phyloP scores from a whole-genome alignment of 2,113 vertebrate genomes.

The Protomyctophum bolini region DNA sequence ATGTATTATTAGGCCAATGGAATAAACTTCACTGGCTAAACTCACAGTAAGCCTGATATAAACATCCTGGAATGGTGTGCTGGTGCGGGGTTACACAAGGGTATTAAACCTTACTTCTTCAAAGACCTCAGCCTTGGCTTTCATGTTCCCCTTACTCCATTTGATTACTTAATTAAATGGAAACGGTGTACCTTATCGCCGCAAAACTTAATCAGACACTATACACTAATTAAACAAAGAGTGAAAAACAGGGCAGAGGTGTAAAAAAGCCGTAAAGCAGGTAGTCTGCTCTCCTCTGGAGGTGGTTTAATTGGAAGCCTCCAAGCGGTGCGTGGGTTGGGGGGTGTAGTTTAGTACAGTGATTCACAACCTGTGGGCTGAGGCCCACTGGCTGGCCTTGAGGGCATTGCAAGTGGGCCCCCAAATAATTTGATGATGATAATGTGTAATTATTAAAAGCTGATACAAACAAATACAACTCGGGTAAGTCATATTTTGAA shows the following conservation, averaged over 20 bases:
- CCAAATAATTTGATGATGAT: too few species aligned
- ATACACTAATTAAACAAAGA: constrained; percentile 66
- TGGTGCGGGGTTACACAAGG: constrained; percentile 25
- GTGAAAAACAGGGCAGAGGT: constrained; percentile 33
- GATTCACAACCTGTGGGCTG: too few species aligned
- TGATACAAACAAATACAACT: too few species aligned
- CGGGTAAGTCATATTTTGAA: too few species aligned
- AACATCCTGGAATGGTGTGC: background rate
- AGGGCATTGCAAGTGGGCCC: too few species aligned
- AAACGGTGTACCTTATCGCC: constrained; percentile 58
- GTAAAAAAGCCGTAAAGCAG: constrained; percentile 41
- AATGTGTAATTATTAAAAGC: too few species aligned
- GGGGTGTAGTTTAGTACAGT: constrained; percentile 17
- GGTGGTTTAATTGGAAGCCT: constrained; percentile 33
- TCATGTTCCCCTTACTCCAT: constrained; percentile 63
- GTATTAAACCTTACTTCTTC: constrained; percentile 61
- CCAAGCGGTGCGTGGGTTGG: constrained; percentile 7
- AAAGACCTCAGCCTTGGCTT: constrained; percentile 51
- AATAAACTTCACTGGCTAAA: too few species aligned
- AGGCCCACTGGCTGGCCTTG: too few species aligned
- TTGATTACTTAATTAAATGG: constrained; percentile 73
- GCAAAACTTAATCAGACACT: constrained; percentile 63
- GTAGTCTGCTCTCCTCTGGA: constrained; percentile 32
- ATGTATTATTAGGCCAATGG: too few species aligned
- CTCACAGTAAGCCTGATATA: too few species aligned